Evolutionary conservation across 2,113 vertebrate genomes (phyloP), one percentile per base, ranked within the genome.

Genomic region (Narcine bancroftii): DNA sequence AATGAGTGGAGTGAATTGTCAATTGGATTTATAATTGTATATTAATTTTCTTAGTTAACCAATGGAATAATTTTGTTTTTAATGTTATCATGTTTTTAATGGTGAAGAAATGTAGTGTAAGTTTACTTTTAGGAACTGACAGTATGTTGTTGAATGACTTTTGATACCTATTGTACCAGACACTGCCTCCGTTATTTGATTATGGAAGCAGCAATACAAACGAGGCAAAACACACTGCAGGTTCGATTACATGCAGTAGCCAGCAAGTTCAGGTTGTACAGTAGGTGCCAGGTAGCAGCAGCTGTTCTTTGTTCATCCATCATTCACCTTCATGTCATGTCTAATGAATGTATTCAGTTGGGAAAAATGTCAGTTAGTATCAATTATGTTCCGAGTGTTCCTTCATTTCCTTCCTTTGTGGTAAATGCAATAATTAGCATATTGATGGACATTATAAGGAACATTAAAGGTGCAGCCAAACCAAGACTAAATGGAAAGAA

Each of bases 351-450:
- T 60, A 60, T 63, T 87, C 53, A 36, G 81, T 36, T n/a, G 81
- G 50, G 60, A 87, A 60, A 60, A 87, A n/a, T 63, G 81, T 56
- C 47, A 15, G 50, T 87, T 63, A 17, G 53, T 21, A 36, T 87
- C 81, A 87, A 87, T 39, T 87, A 87, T 60, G 53, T 6, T 87
- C 2, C 36, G 36, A 87, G 17, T 36, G 56, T 39, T 6, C 81
- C 50, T 36, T 87, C 53, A 87, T 87, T 36, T 87, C 81, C 81
- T 87, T 87, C n/a, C 53, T 60, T 56, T 87, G n/a, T 87, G 33
- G 53, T 60, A 87, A 60, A 85, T 56, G 50, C 81, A 85, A 33
- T 85, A 85, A 56, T 53, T n/a, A 56, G 13, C 33, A n/a, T 56
- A 85, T n/a, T 85, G 56, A 85, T 56, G 50, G 33, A 83, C 47